These are phyloP conservation scores for Regulus satrapa DNA, from an alignment of 2,113 vertebrate genomes.

Conservation along the genomic window DNA sequence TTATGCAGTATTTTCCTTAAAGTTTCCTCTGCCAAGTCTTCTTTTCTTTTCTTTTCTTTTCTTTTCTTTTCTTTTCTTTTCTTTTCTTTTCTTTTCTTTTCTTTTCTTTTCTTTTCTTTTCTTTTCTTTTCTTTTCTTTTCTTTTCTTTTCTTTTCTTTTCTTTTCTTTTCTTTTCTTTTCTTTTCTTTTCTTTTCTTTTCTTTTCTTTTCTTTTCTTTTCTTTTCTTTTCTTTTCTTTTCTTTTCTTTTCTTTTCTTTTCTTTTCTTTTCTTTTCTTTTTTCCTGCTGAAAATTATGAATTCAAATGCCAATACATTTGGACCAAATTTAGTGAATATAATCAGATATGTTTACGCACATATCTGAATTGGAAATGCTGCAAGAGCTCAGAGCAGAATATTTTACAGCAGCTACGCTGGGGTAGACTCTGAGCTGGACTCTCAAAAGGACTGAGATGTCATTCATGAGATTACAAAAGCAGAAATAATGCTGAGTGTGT, in stretches of 20 bases:
- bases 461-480: conserved; percentile 7
- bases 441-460: not conserved
- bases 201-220: no score
- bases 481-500: conserved; percentile 46
- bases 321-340: not conserved
- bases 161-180: no score
- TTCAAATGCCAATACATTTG: not conserved
- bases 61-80: no score
- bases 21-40: not conserved
- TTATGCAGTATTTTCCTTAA: not conserved
- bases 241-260: no score
- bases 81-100: no score
- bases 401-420: not conserved
- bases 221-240: no score
- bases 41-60: no score
- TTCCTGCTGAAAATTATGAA: not conserved
- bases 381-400: not conserved
- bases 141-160: no score
- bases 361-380: not conserved
- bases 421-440: not conserved
- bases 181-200: no score
- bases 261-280: no score
- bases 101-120: no score
- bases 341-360: accelerated
- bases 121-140: no score